Percentiles rank a stretch among this genome's conserved stretches.
Evolutionary conservation across 2,113 vertebrate species (phyloP).

Genomic region (Heliornis fulica): DNA sequence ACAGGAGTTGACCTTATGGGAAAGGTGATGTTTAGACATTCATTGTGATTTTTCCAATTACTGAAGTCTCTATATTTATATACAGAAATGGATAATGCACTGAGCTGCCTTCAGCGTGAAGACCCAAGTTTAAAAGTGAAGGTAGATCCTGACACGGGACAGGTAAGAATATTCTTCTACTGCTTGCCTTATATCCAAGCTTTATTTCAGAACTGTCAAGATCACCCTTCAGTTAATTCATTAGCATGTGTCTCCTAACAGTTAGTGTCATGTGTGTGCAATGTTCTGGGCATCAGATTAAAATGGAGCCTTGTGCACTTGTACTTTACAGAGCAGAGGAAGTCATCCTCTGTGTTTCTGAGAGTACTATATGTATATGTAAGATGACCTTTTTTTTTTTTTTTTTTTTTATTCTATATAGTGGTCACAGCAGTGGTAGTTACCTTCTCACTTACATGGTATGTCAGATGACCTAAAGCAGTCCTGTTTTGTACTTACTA

Average conservation of each 20-base stretch:
- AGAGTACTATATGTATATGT: neutral
- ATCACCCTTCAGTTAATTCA: neutral
- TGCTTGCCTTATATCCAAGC: neutral
- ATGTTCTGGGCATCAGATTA: neutral
- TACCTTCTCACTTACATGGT: neutral
- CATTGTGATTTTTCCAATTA: neutral
- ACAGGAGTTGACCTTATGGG: neutral
- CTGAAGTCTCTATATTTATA: neutral
- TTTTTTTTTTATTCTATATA: too few relatives aligned
- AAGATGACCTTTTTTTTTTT: neutral
- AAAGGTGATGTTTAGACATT: neutral
- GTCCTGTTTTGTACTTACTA: neutral
- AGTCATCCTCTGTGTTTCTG: neutral
- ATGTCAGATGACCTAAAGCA: neutral
- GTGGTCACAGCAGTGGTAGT: neutral
- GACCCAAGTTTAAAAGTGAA: slow-evolving; percentile 89
- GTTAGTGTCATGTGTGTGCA: neutral
- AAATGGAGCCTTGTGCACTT: neutral
- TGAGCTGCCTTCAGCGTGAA: slow-evolving; percentile 92
- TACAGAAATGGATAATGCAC: slow-evolving; percentile 89
- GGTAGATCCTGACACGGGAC: slow-evolving; percentile 81
- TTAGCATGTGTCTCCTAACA: neutral
- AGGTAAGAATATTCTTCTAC: slow-evolving; percentile 61
- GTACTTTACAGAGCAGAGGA: neutral
- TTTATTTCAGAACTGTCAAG: neutral